phyloP scores from a whole-genome alignment of 2,113 vertebrate genomes.

The Macrotus californicus region DNA sequence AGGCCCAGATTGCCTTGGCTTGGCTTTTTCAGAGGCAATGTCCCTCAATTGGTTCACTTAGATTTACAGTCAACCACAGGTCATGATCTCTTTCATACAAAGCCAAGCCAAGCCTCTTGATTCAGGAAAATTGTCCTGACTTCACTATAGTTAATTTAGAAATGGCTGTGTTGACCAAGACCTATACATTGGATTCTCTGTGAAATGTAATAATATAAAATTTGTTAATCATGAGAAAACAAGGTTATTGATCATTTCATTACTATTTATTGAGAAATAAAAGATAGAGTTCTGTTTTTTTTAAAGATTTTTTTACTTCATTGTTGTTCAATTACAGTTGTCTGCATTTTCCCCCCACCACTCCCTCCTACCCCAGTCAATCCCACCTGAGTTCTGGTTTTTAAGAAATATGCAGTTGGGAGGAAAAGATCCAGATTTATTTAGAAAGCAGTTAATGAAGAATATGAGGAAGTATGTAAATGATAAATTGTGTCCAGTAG shows the following conservation, averaged over 20 bases:
- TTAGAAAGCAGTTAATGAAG: not conserved
- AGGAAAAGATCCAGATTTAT: not conserved
- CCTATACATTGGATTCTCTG: not conserved
- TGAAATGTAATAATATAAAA: not conserved
- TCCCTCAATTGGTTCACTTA: not conserved
- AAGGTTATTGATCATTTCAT: not conserved
- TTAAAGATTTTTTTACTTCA: no score
- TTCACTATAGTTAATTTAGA: not conserved
- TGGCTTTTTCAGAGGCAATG: not conserved
- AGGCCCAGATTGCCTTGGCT: not conserved
- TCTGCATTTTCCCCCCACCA: no score
- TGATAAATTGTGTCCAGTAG: not conserved
- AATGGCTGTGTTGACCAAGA: not conserved
- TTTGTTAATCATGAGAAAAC: not conserved
- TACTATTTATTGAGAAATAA: not conserved
- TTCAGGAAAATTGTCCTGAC: not conserved
- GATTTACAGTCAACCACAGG: not conserved
- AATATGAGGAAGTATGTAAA: not conserved
- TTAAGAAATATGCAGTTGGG: not conserved
- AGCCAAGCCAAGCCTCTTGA: not conserved
- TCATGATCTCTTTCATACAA: not conserved
- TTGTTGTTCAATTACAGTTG: no score
- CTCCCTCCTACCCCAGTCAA: no score
- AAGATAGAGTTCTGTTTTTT: not conserved
- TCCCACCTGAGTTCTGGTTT: not conserved